Base-by-base conservation (phyloP, 2,797 vertebrate genomes). In the Mycteria americana region DNA sequence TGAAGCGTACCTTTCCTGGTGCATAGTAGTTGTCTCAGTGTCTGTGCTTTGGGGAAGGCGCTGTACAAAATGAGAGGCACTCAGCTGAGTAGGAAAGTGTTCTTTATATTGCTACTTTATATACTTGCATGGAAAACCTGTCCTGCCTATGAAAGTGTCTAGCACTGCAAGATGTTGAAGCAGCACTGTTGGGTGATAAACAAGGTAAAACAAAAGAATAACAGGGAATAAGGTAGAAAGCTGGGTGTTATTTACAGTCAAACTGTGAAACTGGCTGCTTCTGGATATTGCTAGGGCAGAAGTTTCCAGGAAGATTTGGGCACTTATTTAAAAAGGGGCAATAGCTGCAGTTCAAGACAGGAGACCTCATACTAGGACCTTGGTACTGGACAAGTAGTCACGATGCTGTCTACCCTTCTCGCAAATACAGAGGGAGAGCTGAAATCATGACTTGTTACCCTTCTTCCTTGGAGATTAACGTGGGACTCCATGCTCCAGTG, bases 11-110 rank as follows among this genome's bases (percentile, higher is more conserved):
- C 51, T 30, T 46, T 45, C 43, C 28, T 27, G 21, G 33, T 23
- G 43, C 14, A 0, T 5, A 5, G 5, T 2, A 3, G 39, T 43
- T 12, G 65, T 28, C n/a, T 56, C 0, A 0, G 41, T 16, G 50
- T 27, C 22, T 68, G 67, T 28, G 21, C 62, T 33, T 33, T 41
- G 63, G 33, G 59, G 63, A 18, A n/a, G 53, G 45, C 7, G 1
- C 19, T 7, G 16, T 14, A 8, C 24, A 21, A 41, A 33, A 8
- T 0, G 57, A 46, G 77, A 9, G 28, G 50, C 6, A 1, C 35
- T 59, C 13, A 6, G 51, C n/a, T 13, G 63, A 37, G 41, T 2
- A n/a, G 43, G 25, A 12, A n/a, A 31, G 62, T 23, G 18, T 57
- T 25, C 4, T 37, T 79, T 54, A 4, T 56, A 6, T 31, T 51